Evolutionary conservation across 2,113 vertebrate genomes (phyloP).

Genomic region (Cyprinodon variegatus): DNA sequence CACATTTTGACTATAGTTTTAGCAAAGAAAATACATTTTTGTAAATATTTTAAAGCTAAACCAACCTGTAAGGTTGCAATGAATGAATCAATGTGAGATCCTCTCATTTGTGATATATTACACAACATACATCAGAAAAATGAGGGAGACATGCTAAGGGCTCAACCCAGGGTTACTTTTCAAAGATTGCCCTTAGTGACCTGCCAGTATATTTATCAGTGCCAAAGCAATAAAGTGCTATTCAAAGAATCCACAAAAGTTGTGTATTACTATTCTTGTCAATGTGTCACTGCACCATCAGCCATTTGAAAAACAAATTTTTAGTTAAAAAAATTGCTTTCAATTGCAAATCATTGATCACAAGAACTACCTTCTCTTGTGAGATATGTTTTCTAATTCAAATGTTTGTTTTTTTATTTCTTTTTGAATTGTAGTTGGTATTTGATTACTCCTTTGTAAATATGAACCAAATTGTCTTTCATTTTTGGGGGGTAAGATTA

Average conservation of each 20-base stretch:
- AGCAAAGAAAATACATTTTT: background rate
- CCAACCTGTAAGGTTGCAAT: constrained; percentile 23
- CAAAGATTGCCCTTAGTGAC: constrained; percentile 69
- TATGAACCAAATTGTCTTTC: too few species aligned
- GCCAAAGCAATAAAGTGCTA: constrained; percentile 65
- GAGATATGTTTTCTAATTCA: background rate
- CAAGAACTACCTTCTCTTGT: background rate
- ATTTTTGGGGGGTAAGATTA: too few species aligned
- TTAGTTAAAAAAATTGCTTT: constrained; percentile 10
- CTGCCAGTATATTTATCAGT: constrained; percentile 70
- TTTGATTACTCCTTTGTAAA: too few species aligned
- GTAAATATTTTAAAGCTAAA: constrained; percentile 9
- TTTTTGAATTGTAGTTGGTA: too few species aligned
- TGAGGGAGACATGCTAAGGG: constrained; percentile 41
- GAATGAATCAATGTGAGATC: constrained; percentile 26
- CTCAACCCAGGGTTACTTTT: constrained; percentile 75
- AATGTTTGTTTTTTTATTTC: background rate
- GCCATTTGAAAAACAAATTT: constrained; percentile 23
- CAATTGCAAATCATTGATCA: background rate
- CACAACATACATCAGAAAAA: constrained; percentile 38
- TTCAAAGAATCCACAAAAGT: constrained; percentile 51
- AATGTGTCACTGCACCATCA: constrained; percentile 47
- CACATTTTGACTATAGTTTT: too few species aligned
- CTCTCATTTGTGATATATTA: constrained; percentile 37
- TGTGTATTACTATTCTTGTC: constrained; percentile 64